phyloP scores from a whole-genome alignment of 1,140 invertebrate species.

The Linepithema humile region DNA sequence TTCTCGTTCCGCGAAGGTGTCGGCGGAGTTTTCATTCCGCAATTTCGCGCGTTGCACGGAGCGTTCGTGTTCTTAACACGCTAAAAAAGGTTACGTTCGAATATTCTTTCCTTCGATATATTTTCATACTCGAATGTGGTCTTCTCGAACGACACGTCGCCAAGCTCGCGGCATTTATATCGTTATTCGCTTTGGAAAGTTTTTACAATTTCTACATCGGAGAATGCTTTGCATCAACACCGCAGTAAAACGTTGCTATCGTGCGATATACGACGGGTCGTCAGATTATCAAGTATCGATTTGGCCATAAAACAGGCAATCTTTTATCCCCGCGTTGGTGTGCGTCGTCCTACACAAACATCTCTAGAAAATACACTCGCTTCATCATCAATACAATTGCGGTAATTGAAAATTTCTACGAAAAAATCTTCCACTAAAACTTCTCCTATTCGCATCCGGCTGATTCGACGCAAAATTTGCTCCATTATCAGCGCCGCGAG shows the following conservation, averaged over 20 bases:
- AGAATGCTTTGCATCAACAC: slow-evolving; percentile 9
- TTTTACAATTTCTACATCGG: not conserved
- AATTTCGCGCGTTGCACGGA: not conserved
- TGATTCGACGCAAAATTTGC: not conserved
- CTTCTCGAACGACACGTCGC: not conserved
- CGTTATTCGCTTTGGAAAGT: too few species aligned
- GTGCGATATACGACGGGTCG: slow-evolving; percentile 5
- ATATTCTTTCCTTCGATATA: not conserved
- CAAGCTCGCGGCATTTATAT: too few species aligned
- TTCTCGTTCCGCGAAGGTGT: slow-evolving; percentile 17
- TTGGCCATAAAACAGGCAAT: slow-evolving; percentile 38
- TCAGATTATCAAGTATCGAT: slow-evolving; percentile 23
- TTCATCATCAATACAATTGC: not conserved
- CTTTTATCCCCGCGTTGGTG: slow-evolving; percentile 33
- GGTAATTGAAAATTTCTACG: not conserved
- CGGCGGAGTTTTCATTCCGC: not conserved
- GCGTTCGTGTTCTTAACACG: not conserved
- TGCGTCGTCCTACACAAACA: slow-evolving; percentile 5
- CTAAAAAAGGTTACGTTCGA: not conserved
- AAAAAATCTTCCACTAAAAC: not conserved
- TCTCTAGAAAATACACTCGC: not conserved
- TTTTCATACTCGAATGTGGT: too few species aligned
- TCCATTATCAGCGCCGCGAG: not conserved
- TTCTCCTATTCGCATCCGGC: not conserved
- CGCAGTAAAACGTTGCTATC: slow-evolving; percentile 17